Evolutionary conservation across 2,113 vertebrate species (phyloP), one percentile per base, ranked within the genome.

Genomic region (Haplochromis burtoni): DNA sequence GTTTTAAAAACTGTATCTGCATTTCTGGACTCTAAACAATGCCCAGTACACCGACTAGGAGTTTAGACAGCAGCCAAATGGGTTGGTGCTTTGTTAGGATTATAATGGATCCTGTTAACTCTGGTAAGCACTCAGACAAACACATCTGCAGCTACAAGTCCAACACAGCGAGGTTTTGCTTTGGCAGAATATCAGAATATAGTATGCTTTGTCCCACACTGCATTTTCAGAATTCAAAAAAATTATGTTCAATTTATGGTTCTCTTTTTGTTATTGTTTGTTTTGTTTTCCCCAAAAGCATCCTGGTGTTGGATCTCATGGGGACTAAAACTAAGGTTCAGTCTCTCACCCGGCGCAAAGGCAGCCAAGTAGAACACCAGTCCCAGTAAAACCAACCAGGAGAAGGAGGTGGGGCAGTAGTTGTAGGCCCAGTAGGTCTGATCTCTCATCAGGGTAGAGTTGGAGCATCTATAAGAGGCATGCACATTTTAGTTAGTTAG

Each of bases 371-470:
- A 99, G 19, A 98, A 93, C 92, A 99, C 96, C 88, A 99, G 97
- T 81, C 98, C 98, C 89, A 99, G 85, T 54, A 99, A 96, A 40
- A 97, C 97, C 61, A 98, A 96, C 98, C 98, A 99, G 71, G 97
- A 98, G 93, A 97, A 99, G 0, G 97, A 97, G 31, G 98, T 98
- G 78, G 98, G 98, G 31, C 98, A 99, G 97, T 98, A 99, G 93
- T 99, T 99, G 92, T 98, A 99, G 29, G 98, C 98, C 98, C 98
- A 99, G 92, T 97, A 97, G 51, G 95, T 94, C 16, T 96, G 97
- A 85, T 97, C 97, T 80, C 90, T 96, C 95, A 96, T 96, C 92
- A 92, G 87, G 5, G 97, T 97, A 91, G 97, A 96, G 94, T 99
- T 99, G 79, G 97, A 97, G 92, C 98, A 99, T 84, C 98, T 99